Evolutionary conservation across 2,113 vertebrate genomes (phyloP), one percentile per base, ranked within the genome.

Genomic region (Brienomyrus longianalis): DNA sequence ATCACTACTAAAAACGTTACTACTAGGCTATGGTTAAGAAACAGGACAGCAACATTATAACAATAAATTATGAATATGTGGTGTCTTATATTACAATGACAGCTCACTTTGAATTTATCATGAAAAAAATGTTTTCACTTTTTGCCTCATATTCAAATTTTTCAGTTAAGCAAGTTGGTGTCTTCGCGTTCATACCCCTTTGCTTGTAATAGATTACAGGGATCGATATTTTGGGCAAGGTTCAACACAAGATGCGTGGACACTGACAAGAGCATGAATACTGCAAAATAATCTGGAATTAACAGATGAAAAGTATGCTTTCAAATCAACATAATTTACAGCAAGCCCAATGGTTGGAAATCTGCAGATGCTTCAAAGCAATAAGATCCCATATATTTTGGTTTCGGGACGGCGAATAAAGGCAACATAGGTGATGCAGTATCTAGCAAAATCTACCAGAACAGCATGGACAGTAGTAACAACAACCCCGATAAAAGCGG

Each of bases 91-190:
- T 80, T 80, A 43, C 74, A 43, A 43, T 80, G 13, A 43, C 31
- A 80, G 35, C 74, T 43, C 35, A 39, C 35, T 43, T 43, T 80
- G 5, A 35, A 80, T 80, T 80, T 80, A 80, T 77, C 31, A 43
- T 19, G 35, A 66, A 39, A 77, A 27, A 77, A 77, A 77, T 39
- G 4, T 80, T 80, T 77, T 92, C 83, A 91, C 88, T 7, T 43
- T 45, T 47, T 47, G 35, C 35, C 35, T 43, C 74, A 84, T 11
- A 84, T 48, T 84, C 17, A 84, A 83, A 48, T 84, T 45, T 23
- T 48, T 47, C 83, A 45, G 45, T 48, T 48, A 48, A 21, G 21
- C 45, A 47, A 84, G 83, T 43, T 45, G 7, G 19, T n/a, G 23
- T 47, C 47, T 48, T 23, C 23, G 21, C 39, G 35, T 11, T 0